Evolutionary conservation across 2,888 invertebrate genomes (phyloP).

Genomic region (Pristionchus mayeri): DNA sequence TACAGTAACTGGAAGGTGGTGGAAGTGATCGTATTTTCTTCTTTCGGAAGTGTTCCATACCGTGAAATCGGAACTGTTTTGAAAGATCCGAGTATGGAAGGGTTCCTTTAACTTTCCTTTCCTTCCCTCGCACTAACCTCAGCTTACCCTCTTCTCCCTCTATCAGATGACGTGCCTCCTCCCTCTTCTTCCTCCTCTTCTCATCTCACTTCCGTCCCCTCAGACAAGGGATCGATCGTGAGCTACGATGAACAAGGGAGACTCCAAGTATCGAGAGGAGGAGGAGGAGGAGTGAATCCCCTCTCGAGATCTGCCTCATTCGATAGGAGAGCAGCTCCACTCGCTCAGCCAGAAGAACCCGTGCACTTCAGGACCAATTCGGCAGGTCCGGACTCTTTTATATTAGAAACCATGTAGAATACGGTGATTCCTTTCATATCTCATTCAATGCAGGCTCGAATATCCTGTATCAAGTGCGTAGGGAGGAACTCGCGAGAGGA

Average conservation of each 20-base stretch:
- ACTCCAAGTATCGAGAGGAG: conserved; percentile 54
- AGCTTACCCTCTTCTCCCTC: not conserved
- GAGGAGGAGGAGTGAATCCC: conserved; percentile 1
- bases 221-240: conserved; percentile 57
- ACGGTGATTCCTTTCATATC: not conserved
- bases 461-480: conserved; percentile 72
- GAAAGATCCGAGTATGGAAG: not conserved
- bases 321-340: conserved; percentile 51
- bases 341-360: conserved; percentile 46
- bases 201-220: conserved; percentile 8
- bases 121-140: conserved; percentile 17
- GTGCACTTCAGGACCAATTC: conserved; percentile 48
- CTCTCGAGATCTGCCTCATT: conserved; percentile 54
- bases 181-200: conserved; percentile 39
- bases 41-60: not conserved
- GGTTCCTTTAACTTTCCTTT: conserved; percentile 33
- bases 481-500: conserved; percentile 74
- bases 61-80: too few species aligned
- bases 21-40: conserved; percentile 13
- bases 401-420: not conserved
- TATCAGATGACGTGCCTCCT: conserved; percentile 26
- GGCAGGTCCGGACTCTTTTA: conserved; percentile 5
- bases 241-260: conserved; percentile 68
- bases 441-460: conserved; percentile 66
- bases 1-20: not conserved